phyloP scores from a whole-genome alignment of 2,113 vertebrate species.

The Xenopus tropicalis region UCB_Xtro_10.0 CM004450.2:56608001-56608500 shows the following conservation, averaged over 20 bases:
- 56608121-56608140: too few relatives aligned
- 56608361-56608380: constrained; percentile 13
- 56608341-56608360: constrained; percentile 33
- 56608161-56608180: too few relatives aligned
- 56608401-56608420: constrained; percentile 14
- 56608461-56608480: constrained; percentile 22
- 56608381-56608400: constrained; percentile 7
- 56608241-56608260: background rate
- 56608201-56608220: too few relatives aligned
- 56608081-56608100: too few relatives aligned
- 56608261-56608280: constrained; percentile 22
- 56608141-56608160: too few relatives aligned
- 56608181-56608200: too few relatives aligned
- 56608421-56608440: constrained; percentile 35
- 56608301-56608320: constrained; percentile 34
- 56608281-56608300: constrained; percentile 24
- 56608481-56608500: constrained; percentile 34
- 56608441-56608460: constrained; percentile 5
- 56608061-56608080: too few relatives aligned
- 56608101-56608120: too few relatives aligned
- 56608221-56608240: background rate
- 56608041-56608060: too few relatives aligned
- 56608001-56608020: too few relatives aligned
- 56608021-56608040: too few relatives aligned
- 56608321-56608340: constrained; percentile 28